These are phyloP conservation scores for Hemicordylus capensis DNA, from an alignment of 2,113 vertebrate genomes.

Conservation along the genomic window DNA sequence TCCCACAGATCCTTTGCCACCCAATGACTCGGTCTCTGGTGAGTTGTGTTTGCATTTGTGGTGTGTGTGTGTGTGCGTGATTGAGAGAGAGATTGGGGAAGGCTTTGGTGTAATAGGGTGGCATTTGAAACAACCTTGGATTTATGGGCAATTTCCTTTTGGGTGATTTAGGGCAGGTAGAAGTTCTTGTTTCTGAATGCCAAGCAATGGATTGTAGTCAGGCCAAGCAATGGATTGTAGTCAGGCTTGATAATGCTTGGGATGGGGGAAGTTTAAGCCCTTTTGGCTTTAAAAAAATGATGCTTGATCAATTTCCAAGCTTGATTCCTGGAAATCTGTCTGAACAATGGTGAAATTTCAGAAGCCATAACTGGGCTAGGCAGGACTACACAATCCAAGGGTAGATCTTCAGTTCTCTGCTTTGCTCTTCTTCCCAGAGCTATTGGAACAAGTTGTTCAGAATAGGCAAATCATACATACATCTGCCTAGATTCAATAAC, in stretches of 20 bases:
- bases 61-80: background rate
- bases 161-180: background rate
- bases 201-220: background rate
- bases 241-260: background rate
- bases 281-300: no score
- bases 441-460: background rate
- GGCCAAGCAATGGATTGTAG: background rate
- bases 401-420: background rate
- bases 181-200: background rate
- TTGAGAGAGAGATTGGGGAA: no score
- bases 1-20: conserved; percentile 24
- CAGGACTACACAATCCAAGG: background rate
- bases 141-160: background rate
- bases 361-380: background rate
- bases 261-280: no score
- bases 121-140: background rate
- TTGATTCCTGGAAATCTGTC: background rate
- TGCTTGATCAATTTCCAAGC: no score
- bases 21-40: conserved; percentile 24
- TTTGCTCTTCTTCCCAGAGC: background rate
- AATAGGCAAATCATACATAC: background rate
- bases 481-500: background rate
- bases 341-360: background rate
- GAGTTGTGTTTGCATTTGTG: background rate
- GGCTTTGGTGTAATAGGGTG: background rate